A percentile compares a stretch with the other conserved stretches of the same genome.
phyloP scores from a whole-genome alignment of 1,140 invertebrate genomes.

The Papilio machaon region DNA sequence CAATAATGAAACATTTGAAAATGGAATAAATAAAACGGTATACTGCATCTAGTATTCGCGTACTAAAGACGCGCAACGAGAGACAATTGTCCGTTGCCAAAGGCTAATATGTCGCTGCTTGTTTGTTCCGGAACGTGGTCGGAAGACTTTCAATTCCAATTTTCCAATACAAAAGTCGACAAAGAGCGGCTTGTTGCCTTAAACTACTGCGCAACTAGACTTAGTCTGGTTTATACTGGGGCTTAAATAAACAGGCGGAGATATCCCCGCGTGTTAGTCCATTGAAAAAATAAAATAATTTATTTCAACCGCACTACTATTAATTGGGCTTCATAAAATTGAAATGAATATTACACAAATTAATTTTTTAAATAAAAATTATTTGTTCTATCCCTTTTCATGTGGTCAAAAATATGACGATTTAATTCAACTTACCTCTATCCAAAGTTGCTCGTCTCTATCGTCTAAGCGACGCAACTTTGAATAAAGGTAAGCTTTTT shows the following conservation, averaged over 20 bases:
- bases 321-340: too few species aligned
- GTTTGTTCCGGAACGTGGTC: slow-evolving; percentile 47
- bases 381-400: too few species aligned
- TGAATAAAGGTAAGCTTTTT: too few species aligned
- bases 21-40: background rate
- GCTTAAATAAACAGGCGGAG: slow-evolving; percentile 16
- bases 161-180: slow-evolving; percentile 52
- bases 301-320: background rate
- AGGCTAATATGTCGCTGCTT: slow-evolving; percentile 50
- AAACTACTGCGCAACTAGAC: slow-evolving; percentile 54
- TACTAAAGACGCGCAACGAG: slow-evolving; percentile 40
- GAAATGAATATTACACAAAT: too few species aligned
- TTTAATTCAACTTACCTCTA: background rate
- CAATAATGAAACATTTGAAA: slow-evolving; percentile 6
- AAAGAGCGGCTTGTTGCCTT: slow-evolving; percentile 51
- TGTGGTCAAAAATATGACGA: background rate
- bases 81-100: slow-evolving; percentile 50
- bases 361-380: too few species aligned
- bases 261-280: background rate
- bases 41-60: background rate
- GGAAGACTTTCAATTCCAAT: slow-evolving; percentile 61
- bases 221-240: slow-evolving; percentile 44
- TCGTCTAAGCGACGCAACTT: too few species aligned
- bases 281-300: background rate
- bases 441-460: too few species aligned